phyloP scores from a whole-genome alignment of 1,140 invertebrate species.

The Macrobrachium rosenbergii region DNA sequence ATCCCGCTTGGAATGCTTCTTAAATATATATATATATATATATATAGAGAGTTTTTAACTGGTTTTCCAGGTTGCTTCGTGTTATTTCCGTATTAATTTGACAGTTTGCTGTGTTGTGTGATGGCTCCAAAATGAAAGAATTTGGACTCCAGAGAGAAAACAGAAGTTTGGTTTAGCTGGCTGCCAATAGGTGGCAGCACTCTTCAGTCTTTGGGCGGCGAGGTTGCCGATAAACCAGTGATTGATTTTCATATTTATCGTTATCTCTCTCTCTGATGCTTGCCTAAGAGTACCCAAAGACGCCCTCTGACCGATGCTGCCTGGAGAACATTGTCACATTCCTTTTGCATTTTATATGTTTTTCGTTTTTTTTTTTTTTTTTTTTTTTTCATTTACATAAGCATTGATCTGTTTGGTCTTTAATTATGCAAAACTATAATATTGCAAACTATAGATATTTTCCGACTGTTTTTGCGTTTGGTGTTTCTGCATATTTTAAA shows the following conservation, averaged over 20 bases:
- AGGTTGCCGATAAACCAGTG: slow-evolving; percentile 54
- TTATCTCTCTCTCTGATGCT: slow-evolving; percentile 48
- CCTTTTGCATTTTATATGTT: neutral
- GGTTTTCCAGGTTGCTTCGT: too few species aligned
- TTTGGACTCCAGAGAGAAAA: neutral
- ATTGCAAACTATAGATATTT: neutral
- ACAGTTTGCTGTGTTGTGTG: slow-evolving; percentile 11
- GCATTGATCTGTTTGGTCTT: neutral
- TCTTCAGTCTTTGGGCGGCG: slow-evolving; percentile 27
- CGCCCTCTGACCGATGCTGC: neutral
- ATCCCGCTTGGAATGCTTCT: neutral
- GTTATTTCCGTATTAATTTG: too few species aligned
- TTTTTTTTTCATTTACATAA: neutral
- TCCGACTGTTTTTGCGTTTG: too few species aligned
- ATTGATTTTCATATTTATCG: slow-evolving; percentile 63
- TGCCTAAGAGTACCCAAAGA: too few species aligned
- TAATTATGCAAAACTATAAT: neutral
- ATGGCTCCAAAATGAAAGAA: slow-evolving; percentile 37
- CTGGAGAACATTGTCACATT: neutral
- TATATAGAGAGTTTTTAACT: too few species aligned
- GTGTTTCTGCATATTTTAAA: too few species aligned
- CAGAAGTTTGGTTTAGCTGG: slow-evolving; percentile 25
- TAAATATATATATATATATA: too few species aligned
- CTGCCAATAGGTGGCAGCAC: slow-evolving; percentile 50
- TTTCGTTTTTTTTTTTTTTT: slow-evolving; percentile 7